phyloP scores from a whole-genome alignment of 2,888 invertebrate species.

The Spodoptera picta region DNA sequence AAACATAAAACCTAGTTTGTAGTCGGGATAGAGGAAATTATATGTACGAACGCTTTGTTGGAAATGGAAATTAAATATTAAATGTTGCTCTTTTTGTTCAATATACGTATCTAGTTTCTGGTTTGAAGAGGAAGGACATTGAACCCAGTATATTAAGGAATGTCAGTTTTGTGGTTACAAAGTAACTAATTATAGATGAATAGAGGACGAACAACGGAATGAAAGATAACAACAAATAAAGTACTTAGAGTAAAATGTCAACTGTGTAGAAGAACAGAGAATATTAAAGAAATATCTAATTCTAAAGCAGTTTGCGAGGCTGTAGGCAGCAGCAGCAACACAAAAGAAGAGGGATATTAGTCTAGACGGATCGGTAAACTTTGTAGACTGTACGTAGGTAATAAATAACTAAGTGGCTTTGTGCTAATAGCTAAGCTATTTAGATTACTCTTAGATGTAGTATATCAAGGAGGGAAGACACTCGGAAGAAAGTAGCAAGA shows the following conservation, averaged over 20 bases:
- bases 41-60: slow-evolving; percentile 22
- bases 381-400: slow-evolving; percentile 33
- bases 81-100: slow-evolving; percentile 8
- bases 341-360: slow-evolving; percentile 26
- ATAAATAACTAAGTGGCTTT: slow-evolving; percentile 5
- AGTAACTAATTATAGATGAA: too few relatives aligned
- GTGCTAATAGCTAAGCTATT: too few relatives aligned
- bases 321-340: slow-evolving; percentile 4
- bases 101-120: too few relatives aligned
- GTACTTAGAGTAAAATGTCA: background rate
- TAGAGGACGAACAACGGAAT: too few relatives aligned
- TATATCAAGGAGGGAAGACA: too few relatives aligned
- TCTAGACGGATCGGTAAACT: slow-evolving; percentile 41
- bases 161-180: too few relatives aligned
- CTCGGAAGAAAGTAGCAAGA: too few relatives aligned
- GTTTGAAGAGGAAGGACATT: too few relatives aligned
- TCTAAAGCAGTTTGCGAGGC: slow-evolving; percentile 6
- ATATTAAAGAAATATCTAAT: slow-evolving; percentile 9
- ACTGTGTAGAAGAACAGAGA: background rate
- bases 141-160: too few relatives aligned
- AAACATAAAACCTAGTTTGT: slow-evolving; percentile 46
- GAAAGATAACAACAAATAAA: too few relatives aligned
- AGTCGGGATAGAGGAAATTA: slow-evolving; percentile 34
- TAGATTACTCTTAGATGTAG: too few relatives aligned
- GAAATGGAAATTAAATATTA: slow-evolving; percentile 20